Percentiles rank a stretch among this genome's conserved stretches.
Conservation (phyloP, 2,888 invertebrate species). For the Pantelozetes paolii region DNA sequence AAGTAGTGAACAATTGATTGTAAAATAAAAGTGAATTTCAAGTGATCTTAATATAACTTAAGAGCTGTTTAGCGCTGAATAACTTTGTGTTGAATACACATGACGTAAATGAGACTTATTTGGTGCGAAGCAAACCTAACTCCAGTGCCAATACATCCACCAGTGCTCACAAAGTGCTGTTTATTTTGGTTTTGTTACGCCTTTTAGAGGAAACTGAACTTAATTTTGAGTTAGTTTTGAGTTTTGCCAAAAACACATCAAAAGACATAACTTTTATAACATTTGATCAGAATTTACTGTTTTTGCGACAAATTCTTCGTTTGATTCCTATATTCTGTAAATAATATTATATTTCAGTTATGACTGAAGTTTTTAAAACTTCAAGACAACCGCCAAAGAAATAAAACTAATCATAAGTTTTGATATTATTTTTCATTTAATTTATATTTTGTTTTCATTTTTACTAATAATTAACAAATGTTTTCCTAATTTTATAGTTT, state of each 20-base stretch:
- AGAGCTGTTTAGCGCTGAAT: background rate
- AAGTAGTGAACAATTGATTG: no score
- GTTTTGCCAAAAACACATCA: slow-evolving; percentile 15
- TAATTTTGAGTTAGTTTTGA: background rate
- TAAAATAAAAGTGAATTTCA: background rate
- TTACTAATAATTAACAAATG: no score
- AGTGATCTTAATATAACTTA: slow-evolving; percentile 15
- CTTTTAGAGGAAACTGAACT: background rate
- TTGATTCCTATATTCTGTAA: no score
- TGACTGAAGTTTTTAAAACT: no score
- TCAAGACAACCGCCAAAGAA: no score
- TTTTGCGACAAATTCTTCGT: background rate
- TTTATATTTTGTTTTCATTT: no score
- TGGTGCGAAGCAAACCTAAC: slow-evolving; percentile 13
- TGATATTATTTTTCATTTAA: no score
- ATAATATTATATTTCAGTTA: no score
- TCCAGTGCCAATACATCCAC: background rate
- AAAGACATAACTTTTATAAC: background rate
- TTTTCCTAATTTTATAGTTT: no score
- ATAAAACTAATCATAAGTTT: no score
- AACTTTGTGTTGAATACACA: background rate
- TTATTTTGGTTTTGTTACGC: slow-evolving; percentile 36
- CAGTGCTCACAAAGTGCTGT: background rate
- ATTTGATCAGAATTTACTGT: background rate
- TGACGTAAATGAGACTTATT: slow-evolving; percentile 29